Base-by-base conservation (phyloP, 2,888 invertebrate genomes). In the Clanis bilineata region DNA sequence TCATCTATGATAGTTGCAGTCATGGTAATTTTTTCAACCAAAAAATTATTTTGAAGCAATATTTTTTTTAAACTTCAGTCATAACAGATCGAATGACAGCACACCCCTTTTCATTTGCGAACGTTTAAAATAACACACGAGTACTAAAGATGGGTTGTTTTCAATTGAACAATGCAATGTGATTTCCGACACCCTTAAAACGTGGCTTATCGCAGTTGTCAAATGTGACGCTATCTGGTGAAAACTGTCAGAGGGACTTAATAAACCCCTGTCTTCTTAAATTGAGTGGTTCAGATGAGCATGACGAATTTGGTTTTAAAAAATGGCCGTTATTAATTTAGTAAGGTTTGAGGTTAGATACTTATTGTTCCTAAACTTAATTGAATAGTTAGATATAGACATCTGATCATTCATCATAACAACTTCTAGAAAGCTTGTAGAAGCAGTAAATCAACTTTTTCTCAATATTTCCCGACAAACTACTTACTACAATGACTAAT, bases 131-230 rank as follows among this genome's bases (percentile, higher is more conserved):
- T 23, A 25, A 47, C 47, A 44, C 12, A 15, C 18, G 7, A 15
- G n/a, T 25, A 21, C 10, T 15, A 47, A n/a, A n/a, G 44, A 22
- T 15, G 15, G 15, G 28, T 47, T 25, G 47, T 15, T 77, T 80
- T 84, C 83, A 85, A 87, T 87, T 83, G 80, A 86, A 84, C 82
- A 28, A 79, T 72, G 73, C 67, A 78, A 73, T 75, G 73, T 61
- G 72, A 73, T 69, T 76, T 79, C 78, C 79, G 76, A 79, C 85
- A 82, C 82, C 85, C 83, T 82, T 80, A 78, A 74, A 75, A 77
- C 85, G 83, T 86, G 83, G 77, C 79, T 86, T 89, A 90, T 90
- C 90, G 80, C 77, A 80, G 82, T 82, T 77, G 85, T 84, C 86
- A 83, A 77, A 79, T 82, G 73, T 85, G 89, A 87, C 89, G 76